phyloP scores from a whole-genome alignment of 2,797 vertebrate genomes.

The Melopsittacus undulatus region DNA sequence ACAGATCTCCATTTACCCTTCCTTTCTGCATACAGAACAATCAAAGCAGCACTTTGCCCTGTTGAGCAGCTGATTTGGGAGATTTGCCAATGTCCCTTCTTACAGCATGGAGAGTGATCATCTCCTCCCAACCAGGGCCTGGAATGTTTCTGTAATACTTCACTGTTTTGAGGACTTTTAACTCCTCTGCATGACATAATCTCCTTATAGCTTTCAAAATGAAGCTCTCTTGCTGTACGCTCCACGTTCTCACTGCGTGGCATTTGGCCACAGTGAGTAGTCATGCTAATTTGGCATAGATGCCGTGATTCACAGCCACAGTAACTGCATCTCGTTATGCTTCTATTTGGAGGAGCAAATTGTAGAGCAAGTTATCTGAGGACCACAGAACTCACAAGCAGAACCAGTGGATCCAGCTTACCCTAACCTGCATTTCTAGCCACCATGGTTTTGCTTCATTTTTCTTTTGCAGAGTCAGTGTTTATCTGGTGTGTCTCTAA shows the following conservation, averaged over 20 bases:
- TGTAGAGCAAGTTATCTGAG: background rate
- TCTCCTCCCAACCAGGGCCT: background rate
- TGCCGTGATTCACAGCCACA: conserved; percentile 28
- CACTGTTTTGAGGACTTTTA: conserved; percentile 9
- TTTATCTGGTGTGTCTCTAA: background rate
- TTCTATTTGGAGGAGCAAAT: background rate
- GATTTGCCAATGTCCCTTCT: background rate
- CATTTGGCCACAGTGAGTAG: conserved; percentile 15
- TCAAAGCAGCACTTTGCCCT: background rate
- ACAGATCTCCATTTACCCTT: background rate
- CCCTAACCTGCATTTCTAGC: background rate
- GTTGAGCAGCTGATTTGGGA: background rate
- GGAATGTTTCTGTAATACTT: conserved; percentile 40
- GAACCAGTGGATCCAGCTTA: background rate
- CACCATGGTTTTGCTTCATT: background rate
- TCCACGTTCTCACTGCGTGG: background rate
- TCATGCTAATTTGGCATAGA: conserved; percentile 36
- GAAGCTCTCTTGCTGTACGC: background rate
- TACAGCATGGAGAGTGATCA: background rate
- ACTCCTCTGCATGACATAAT: conserved; percentile 35
- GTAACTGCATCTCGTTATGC: conserved; percentile 31
- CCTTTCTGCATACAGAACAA: background rate
- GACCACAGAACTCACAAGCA: background rate
- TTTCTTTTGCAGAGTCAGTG: background rate
- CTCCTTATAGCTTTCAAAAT: conserved; percentile 39